Conservation (phyloP, 2,113 vertebrate genomes). For the pig (Sus scrofa) region T2T-Sscrofa CM000818.6:18535001-18535500, state of each 20-base stretch:
- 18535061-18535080: not conserved
- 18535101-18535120: too few relatives aligned
- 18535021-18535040: not conserved
- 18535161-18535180: not conserved
- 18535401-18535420: not conserved
- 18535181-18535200: not conserved
- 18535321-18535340: not conserved
- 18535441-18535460: not conserved
- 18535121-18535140: not conserved
- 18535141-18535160: not conserved
- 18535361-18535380: not conserved
- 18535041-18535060: not conserved
- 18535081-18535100: not conserved
- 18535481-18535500: not conserved
- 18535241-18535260: not conserved
- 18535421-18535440: not conserved
- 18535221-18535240: not conserved
- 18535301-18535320: not conserved
- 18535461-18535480: not conserved
- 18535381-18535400: not conserved
- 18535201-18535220: not conserved
- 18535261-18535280: not conserved
- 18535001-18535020: not conserved
- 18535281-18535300: not conserved
- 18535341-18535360: not conserved